Evolutionary conservation across 2,888 invertebrate species (phyloP).

Genomic region (Nymphalis urticae): DNA sequence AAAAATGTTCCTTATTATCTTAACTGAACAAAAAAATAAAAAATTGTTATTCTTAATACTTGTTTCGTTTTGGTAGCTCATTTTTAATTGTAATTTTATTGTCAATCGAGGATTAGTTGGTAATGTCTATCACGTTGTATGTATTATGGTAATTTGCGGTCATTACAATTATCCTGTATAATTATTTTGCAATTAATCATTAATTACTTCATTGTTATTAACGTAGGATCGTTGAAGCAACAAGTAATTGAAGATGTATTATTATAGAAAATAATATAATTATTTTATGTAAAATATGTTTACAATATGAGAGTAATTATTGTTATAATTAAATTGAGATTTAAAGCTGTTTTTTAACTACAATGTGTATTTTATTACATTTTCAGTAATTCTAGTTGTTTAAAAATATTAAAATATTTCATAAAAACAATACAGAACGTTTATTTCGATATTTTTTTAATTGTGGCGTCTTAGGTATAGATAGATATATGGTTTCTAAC

Average conservation of each 20-base stretch:
- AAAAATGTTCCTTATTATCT: neutral
- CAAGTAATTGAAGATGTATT: slow-evolving; percentile 12
- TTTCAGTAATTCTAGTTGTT: neutral
- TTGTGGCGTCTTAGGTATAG: slow-evolving; percentile 63
- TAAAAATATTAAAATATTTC: neutral
- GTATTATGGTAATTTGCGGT: slow-evolving; percentile 26
- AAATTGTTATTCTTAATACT: neutral
- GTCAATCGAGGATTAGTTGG: slow-evolving; percentile 8
- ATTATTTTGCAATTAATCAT: slow-evolving; percentile 20
- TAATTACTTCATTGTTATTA: slow-evolving; percentile 29
- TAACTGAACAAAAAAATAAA: neutral
- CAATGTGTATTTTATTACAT: neutral
- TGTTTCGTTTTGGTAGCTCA: neutral
- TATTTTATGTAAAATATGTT: neutral
- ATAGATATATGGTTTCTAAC: slow-evolving; percentile 48
- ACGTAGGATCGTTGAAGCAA: slow-evolving; percentile 11
- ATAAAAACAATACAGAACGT: neutral
- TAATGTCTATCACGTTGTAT: slow-evolving; percentile 11
- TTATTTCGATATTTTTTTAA: slow-evolving; percentile 42
- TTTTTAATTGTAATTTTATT: slow-evolving; percentile 13
- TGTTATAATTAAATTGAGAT: no score
- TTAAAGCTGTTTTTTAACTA: no score
- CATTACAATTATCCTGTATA: slow-evolving; percentile 30
- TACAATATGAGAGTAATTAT: no score
- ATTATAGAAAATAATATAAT: neutral